Evolutionary conservation across 2,888 invertebrate species (phyloP), one percentile per base, ranked within the genome.

Genomic region (Spodoptera exigua): DNA sequence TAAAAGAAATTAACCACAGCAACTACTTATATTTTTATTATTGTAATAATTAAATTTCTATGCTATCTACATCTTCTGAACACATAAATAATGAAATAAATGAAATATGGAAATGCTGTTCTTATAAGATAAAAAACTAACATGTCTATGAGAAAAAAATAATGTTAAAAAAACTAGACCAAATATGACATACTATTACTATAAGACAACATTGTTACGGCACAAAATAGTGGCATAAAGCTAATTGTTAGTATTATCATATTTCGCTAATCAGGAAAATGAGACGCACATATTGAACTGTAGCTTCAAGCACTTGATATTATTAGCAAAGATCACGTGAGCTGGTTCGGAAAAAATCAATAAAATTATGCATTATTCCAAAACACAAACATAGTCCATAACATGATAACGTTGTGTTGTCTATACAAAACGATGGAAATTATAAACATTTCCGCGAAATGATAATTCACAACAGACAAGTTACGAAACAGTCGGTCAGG

Each of bases 401-500:
- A 55, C 39, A 54, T 17, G 43, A 58, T 46, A 60, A 37, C 40
- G 43, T 45, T 41, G 46, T 32, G 14, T 40, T 34, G 36, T 61
- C 49, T 16, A 44, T 9, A 34, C 35, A 41, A 51, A 71, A 43
- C 39, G 46, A 13, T 18, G 47, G 14, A 37, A 27, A 40, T 58
- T 49, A 18, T 47, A 43, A 44, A 60, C 49, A 59, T 44, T 46
- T 45, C 35, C 34, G 44, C 16, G 13, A 58, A 65, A 52, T 32
- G 41, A 40, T 14, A 56, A 59, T 55, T 56, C 54, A 61, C 60
- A 68, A 71, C 58, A 66, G 52, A 72, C 37, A 64, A 70, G 91
- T 93, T 92, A 93, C 91, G 92, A 93, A 93, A 93, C 92, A 72
- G 45, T 32, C 34, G n/a, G 35, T 32, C 14, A 52, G 40, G 69